Evolutionary conservation across 1,140 invertebrate genomes (phyloP), one percentile per base, ranked within the genome.

Genomic region (Sitophilus oryzae): DNA sequence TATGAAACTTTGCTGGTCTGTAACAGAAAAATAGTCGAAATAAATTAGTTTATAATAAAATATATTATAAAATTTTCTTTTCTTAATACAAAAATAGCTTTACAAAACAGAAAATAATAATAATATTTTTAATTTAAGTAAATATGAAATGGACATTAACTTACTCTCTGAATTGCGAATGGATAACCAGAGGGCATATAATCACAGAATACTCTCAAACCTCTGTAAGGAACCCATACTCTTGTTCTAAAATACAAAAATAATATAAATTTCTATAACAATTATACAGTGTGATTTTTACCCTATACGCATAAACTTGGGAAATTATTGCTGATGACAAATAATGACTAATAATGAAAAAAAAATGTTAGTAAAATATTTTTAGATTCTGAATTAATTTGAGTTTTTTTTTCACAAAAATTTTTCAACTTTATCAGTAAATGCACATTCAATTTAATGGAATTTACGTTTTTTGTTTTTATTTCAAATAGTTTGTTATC

Each of bases 141-240:
- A 3, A 22, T 15, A 18, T 42, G 14, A 20, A 30, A 20, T 23
- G 16, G 6, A 46, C 15, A 9, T 14, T 8, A 22, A 55, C 59
- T 52, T 40, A 61, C 59, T 37, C 59, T 50, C 48, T 61, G 59
- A 19, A 53, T 51, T 25, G 25, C 47, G 37, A 61, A 61, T 21
- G 59, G 59, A 3, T 37, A 18, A 18, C 56, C 43, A 6, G 55
- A 58, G 9, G 59, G 59, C 51, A 61, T 51, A 23, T 58, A 58
- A 19, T 61, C 59, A 22, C 47, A 58, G 46, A 58, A 58, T 10
- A 61, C 25, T 35, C 51, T 51, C 4, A 55, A 40, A 37, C 45
- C 45, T 51, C 43, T 52, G 34, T 61, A 61, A n/a, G 59, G 59
- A 15, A 50, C 38, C 59, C 59, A 61, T 18, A 61, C 36, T 15